phyloP scores from a whole-genome alignment of 2,888 invertebrate genomes.

The Caenorhabditis afra region DNA sequence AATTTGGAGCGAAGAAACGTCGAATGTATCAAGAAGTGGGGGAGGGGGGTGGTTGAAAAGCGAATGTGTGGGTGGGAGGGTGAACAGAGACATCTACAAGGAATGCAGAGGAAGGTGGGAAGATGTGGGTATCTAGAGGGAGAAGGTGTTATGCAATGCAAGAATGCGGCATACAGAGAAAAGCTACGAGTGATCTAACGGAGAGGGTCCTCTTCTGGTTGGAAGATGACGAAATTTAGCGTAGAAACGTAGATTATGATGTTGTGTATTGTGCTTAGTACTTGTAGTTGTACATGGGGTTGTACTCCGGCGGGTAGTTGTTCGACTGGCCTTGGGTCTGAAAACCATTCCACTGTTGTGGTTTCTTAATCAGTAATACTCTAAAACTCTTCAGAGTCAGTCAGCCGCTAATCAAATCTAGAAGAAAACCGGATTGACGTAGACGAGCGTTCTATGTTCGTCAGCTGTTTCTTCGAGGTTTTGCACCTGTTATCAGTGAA shows the following conservation, averaged over 20 bases:
- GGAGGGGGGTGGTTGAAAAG: too few relatives aligned
- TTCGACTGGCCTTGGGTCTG: background rate
- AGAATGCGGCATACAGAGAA: constrained; percentile 38
- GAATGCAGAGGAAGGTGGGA: background rate
- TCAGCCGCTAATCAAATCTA: too few relatives aligned
- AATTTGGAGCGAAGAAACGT: too few relatives aligned
- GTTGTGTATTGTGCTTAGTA: background rate
- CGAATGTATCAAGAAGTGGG: too few relatives aligned
- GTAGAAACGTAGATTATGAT: background rate
- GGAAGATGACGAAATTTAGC: background rate
- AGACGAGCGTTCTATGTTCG: too few relatives aligned
- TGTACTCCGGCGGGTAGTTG: background rate
- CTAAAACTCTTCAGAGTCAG: too few relatives aligned
- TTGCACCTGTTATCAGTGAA: too few relatives aligned
- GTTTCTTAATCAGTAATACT: too few relatives aligned
- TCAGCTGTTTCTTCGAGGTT: too few relatives aligned
- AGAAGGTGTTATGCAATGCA: constrained; percentile 47
- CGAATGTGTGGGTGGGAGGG: background rate
- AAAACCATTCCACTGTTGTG: background rate
- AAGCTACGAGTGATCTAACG: constrained; percentile 1
- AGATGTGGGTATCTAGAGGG: background rate
- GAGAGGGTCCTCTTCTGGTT: background rate
- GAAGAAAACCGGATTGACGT: too few relatives aligned
- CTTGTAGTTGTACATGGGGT: background rate
- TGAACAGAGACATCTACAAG: background rate